These are phyloP conservation scores for Amphipoea oculea DNA, from an alignment of 2,888 invertebrate species.

Conservation along the genomic window DNA sequence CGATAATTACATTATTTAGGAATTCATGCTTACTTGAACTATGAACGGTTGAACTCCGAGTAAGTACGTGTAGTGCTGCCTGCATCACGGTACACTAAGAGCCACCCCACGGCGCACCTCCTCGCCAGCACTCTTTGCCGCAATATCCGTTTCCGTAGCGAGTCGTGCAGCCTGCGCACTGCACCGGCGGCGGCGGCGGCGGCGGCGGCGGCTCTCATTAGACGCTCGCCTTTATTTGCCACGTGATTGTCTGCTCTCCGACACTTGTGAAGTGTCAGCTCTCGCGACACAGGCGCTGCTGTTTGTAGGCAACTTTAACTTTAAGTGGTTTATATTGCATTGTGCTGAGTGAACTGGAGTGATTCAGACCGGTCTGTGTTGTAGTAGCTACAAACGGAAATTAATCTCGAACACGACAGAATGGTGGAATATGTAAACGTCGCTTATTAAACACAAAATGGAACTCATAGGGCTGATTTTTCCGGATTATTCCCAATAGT, in stretches of 20 bases:
- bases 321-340: conserved; percentile 18
- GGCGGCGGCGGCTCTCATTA: conserved; percentile 13
- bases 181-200: background rate
- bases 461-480: no score
- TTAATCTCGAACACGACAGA: background rate
- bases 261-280: conserved; percentile 4
- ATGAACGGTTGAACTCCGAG: background rate
- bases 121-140: conserved; percentile 21
- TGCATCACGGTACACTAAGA: background rate
- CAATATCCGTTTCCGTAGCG: conserved; percentile 45
- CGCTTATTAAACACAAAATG: background rate
- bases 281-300: background rate
- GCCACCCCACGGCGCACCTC: background rate
- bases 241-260: conserved; percentile 15
- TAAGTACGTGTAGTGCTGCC: background rate
- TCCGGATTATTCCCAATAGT: no score
- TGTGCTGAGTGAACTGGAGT: background rate
- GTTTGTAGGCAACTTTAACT: conserved; percentile 2
- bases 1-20: background rate
- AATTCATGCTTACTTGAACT: background rate
- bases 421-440: background rate
- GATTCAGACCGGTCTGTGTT: background rate
- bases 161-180: background rate
- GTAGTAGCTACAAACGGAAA: background rate
- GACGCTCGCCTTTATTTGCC: conserved; percentile 15